A percentile compares a stretch with the other conserved stretches of the same genome.
phyloP scores from a whole-genome alignment of 2,888 invertebrate genomes.

The Timema cristinae region DNA sequence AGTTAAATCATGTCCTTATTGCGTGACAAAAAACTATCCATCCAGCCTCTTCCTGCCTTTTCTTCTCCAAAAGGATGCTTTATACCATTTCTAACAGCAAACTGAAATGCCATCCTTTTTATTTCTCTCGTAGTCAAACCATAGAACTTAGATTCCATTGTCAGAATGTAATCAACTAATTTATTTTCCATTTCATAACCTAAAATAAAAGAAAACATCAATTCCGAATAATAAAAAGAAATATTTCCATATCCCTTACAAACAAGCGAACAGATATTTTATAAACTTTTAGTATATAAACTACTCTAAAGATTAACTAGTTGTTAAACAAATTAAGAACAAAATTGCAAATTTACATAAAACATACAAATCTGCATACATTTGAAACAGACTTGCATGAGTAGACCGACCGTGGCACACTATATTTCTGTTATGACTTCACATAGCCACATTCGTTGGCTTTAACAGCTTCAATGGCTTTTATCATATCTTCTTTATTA shows the following conservation, averaged over 20 bases:
- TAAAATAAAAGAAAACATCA: background rate
- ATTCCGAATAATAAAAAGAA: background rate
- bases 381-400: constrained; percentile 8
- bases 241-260: background rate
- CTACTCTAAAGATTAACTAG: too few species aligned
- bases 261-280: background rate
- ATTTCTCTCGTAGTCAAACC: constrained; percentile 21
- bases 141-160: constrained; percentile 24
- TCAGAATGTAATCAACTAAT: constrained; percentile 13
- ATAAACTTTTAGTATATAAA: background rate
- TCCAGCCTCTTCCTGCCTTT: background rate
- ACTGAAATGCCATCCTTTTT: constrained; percentile 21
- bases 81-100: constrained; percentile 22
- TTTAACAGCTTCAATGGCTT: background rate
- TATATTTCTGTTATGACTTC: background rate
- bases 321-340: too few species aligned
- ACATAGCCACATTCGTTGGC: background rate
- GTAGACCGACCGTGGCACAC: constrained; percentile 11
- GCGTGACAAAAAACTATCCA: constrained; percentile 15
- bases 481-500: constrained; percentile 9
- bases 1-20: constrained; percentile 20
- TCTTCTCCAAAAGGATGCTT: constrained; percentile 19
- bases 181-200: constrained; percentile 10
- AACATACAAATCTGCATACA: background rate
- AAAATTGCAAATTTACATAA: background rate